These are phyloP conservation scores for Dolichotis patagonum DNA, from an alignment of 2,113 vertebrate genomes.

Conservation along the genomic window DNA sequence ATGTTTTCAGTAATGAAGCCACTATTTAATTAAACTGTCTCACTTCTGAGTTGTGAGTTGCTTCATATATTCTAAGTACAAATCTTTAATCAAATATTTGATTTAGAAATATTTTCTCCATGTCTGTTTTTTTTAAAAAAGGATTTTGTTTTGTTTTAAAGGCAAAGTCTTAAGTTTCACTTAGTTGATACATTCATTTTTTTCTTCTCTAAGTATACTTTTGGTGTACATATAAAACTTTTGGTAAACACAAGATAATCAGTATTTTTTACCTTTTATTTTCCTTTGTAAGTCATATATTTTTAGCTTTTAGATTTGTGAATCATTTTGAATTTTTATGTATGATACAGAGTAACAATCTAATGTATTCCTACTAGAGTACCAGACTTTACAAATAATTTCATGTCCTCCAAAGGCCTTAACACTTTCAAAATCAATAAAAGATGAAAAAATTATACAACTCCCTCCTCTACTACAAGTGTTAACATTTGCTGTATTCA, in stretches of 20 bases:
- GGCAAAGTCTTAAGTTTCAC: neutral
- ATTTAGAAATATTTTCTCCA: constrained; percentile 22
- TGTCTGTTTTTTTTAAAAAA: neutral
- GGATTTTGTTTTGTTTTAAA: neutral
- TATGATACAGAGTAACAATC: neutral
- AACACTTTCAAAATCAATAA: neutral
- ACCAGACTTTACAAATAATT: neutral
- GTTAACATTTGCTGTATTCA: neutral
- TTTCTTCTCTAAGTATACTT: neutral
- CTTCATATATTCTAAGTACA: neutral
- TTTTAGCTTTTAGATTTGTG: neutral
- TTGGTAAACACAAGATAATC: neutral
- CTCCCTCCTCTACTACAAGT: neutral
- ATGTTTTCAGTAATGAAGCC: neutral
- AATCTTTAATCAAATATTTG: neutral
- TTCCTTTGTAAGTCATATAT: neutral
- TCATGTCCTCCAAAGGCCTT: neutral
- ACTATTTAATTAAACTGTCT: neutral
- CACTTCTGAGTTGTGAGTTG: neutral
- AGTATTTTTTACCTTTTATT: neutral
- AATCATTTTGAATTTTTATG: constrained; percentile 15
- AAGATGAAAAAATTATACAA: neutral
- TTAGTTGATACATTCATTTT: neutral
- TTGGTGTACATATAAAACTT: neutral
- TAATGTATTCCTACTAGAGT: neutral